Evolutionary conservation across 2,113 vertebrate genomes (phyloP), one percentile per base, ranked within the genome.

Genomic region (Xiphias gladius): DNA sequence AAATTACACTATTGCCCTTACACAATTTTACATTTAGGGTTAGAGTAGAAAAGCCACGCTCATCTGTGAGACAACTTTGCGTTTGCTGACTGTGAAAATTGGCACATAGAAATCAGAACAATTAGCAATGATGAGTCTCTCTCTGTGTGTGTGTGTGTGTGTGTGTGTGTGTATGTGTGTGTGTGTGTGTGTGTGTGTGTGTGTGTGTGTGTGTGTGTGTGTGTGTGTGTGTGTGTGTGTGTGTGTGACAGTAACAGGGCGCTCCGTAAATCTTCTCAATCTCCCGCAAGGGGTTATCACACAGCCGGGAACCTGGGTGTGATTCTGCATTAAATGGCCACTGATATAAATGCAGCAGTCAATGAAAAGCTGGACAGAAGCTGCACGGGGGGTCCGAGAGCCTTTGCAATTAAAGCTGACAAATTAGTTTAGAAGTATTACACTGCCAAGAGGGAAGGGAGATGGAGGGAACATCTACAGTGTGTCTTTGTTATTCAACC

Each of bases 251-350:
- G 32, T 70, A 54, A 16, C 63, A 63, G 48, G 68, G 52, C 10
- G 32, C 58, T 71, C 58, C 57, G 64, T 82, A 80, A 83, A 84
- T 88, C 69, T 66, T 71, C 55, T 35, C 75, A 63, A 73, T 84
- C 75, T 87, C 86, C 62, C 57, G 72, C 54, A 20, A 63, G n/a
- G 75, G 82, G 73, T 88, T 70, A 88, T 90, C 89, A 89, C 81
- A 64, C 13, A 71, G 81, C 86, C 35, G 39, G 69, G 67, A 83
- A 67, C 24, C 83, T 28, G 88, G 79, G 86, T 87, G 94, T 93
- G 93, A 93, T 87, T 86, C 90, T 86, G 92, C 94, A 95, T 95
- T 92, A 88, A 94, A 93, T 64, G 67, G 10, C 82, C 87, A 76
- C 88, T 91, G 88, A 93, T 92, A 78, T 62, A 85, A 92, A 94